A percentile compares a stretch with the other conserved stretches of the same genome.
These are phyloP conservation scores for Cinclus cinclus DNA, from an alignment of 2,113 vertebrate genomes.

Conservation along the genomic window DNA sequence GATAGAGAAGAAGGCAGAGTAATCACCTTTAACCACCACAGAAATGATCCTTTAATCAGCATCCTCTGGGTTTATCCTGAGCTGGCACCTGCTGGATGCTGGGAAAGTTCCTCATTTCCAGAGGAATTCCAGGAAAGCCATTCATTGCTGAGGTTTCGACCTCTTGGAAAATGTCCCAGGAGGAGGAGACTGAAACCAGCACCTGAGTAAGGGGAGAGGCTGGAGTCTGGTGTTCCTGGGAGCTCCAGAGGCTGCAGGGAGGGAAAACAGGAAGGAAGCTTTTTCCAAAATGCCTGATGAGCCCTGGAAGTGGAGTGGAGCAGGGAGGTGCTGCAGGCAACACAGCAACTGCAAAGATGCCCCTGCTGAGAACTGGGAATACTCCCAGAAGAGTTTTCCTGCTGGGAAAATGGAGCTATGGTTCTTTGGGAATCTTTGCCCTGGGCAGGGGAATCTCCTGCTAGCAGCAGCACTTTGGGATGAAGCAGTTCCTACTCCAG, in stretches of 20 bases:
- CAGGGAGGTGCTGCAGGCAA: not conserved
- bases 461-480: not conserved
- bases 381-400: not conserved
- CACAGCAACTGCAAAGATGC: not conserved
- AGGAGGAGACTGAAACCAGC: not conserved
- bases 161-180: accelerated
- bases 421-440: not conserved
- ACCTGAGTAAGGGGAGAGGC: not conserved
- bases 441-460: not conserved
- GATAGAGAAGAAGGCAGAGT: not conserved
- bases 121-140: not conserved
- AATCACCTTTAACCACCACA: not conserved
- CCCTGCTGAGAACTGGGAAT: not conserved
- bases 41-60: not conserved
- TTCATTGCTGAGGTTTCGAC: not conserved
- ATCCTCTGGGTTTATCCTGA: not conserved
- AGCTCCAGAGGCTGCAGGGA: not conserved
- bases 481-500: not conserved
- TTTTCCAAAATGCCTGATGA: not conserved
- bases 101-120: not conserved
- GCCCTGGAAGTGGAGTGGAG: not conserved
- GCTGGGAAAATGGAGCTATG: not conserved
- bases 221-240: accelerated
- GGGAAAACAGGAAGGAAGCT: not conserved
- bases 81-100: not conserved